These are phyloP conservation scores for Gallinago paraguaiae DNA, from an alignment of 2,113 vertebrate genomes.

Conservation along the genomic window DNA sequence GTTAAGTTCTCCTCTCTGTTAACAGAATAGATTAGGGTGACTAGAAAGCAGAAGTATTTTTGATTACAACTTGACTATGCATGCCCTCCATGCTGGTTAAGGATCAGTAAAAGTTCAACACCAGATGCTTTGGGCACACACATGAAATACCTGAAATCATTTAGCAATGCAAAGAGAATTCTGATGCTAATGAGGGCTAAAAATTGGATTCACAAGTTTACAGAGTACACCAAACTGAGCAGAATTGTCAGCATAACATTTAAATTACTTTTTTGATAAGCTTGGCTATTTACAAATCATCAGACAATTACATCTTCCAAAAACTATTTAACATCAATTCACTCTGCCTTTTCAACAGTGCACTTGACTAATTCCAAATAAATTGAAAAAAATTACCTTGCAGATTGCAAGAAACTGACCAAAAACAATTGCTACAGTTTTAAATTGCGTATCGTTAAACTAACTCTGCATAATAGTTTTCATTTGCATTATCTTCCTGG, in stretches of 20 bases:
- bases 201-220: constrained; percentile 77
- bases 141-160: constrained; percentile 50
- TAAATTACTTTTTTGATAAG: constrained; percentile 85
- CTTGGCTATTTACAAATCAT: constrained; percentile 86
- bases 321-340: constrained; percentile 87
- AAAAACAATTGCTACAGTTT: constrained; percentile 74
- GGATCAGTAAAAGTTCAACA: constrained; percentile 60
- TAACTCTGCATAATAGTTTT: constrained; percentile 57
- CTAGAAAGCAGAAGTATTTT: not conserved
- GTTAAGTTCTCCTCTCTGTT: not conserved
- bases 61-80: not conserved
- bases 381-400: constrained; percentile 83
- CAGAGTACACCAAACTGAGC: constrained; percentile 77
- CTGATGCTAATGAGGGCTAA: constrained; percentile 75
- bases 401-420: constrained; percentile 81
- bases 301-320: constrained; percentile 87
- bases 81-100: not conserved
- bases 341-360: constrained; percentile 80
- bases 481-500: constrained; percentile 31
- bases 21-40: not conserved
- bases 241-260: constrained; percentile 84
- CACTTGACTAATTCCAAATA: constrained; percentile 85
- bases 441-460: constrained; percentile 68
- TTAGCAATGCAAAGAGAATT: constrained; percentile 73
- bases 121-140: constrained; percentile 5